A percentile compares a stretch with the other conserved stretches of the same genome.
Conservation (phyloP, 2,113 vertebrate species). For the Oncorhynchus mykiss region DNA sequence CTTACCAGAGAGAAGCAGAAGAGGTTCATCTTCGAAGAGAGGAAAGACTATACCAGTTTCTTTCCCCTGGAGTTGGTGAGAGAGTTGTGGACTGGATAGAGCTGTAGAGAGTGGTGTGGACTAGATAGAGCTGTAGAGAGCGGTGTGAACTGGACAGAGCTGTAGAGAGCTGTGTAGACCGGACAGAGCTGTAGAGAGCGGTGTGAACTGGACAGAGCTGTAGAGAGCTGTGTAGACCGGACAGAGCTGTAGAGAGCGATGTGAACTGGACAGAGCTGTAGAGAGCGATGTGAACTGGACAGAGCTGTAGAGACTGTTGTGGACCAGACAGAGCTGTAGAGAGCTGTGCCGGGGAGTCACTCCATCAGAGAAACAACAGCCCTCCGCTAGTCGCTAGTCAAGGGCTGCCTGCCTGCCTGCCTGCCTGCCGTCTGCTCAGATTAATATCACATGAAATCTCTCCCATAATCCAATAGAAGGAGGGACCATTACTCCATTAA, state of each 20-base stretch:
- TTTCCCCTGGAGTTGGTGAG: slow-evolving; percentile 3
- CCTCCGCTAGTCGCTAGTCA: slow-evolving; percentile 53
- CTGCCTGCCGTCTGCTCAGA: slow-evolving; percentile 82
- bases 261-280: slow-evolving; percentile 24
- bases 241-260: neutral
- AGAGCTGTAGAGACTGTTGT: slow-evolving; percentile 8
- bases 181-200: neutral
- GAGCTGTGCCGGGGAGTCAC: too few species aligned
- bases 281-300: slow-evolving; percentile 22
- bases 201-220: slow-evolving; percentile 23
- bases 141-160: slow-evolving; percentile 25
- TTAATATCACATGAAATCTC: slow-evolving; percentile 91
- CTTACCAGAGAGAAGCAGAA: slow-evolving; percentile 98
- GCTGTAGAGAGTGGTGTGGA: slow-evolving; percentile 2
- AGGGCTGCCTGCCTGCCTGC: slow-evolving; percentile 61
- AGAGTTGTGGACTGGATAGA: slow-evolving; percentile 43
- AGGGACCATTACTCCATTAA: slow-evolving; percentile 83
- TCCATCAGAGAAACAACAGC: slow-evolving; percentile 44
- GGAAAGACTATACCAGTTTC: slow-evolving; percentile 11
- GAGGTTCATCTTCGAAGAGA: slow-evolving; percentile 84
- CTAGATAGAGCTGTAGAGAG: slow-evolving; percentile 11
- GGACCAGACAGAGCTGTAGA: slow-evolving; percentile 20
- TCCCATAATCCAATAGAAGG: slow-evolving; percentile 90
- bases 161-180: too few species aligned
- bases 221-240: slow-evolving; percentile 27